Conservation (phyloP, 2,797 vertebrate species). For the Carcharodon carcharias region DNA sequence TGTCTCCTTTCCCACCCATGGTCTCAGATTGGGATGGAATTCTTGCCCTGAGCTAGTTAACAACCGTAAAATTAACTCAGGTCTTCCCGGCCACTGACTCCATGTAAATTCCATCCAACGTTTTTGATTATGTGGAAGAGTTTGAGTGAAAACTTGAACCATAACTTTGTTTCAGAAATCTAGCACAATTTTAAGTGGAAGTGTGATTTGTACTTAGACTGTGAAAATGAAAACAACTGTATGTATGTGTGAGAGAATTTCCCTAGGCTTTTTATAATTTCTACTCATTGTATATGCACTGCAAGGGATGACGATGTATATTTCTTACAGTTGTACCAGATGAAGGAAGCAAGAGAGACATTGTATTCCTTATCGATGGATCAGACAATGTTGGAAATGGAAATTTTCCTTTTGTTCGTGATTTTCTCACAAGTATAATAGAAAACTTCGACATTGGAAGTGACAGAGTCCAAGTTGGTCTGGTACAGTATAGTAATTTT, state of each 20-base stretch:
- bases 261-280: neutral
- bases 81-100: neutral
- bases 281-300: neutral
- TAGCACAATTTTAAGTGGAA: neutral
- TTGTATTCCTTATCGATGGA: slow-evolving; percentile 96
- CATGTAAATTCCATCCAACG: neutral
- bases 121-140: neutral
- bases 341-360: slow-evolving; percentile 59
- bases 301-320: neutral
- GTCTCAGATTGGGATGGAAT: neutral
- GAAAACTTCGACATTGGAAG: slow-evolving; percentile 74
- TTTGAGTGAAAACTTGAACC: neutral
- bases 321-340: slow-evolving; percentile 39
- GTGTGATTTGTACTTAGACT: neutral
- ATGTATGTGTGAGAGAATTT: neutral
- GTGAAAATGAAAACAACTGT: neutral
- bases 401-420: slow-evolving; percentile 73
- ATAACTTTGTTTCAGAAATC: neutral
- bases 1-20: too few relatives aligned
- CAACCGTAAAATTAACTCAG: neutral
- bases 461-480: slow-evolving; percentile 74
- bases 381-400: slow-evolving; percentile 73
- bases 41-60: neutral
- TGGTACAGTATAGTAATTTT: slow-evolving; percentile 82
- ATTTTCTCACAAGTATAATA: slow-evolving; percentile 77